Percentiles rank a stretch among this genome's conserved stretches.
Conservation (phyloP, 1,140 invertebrate genomes). For the Odontomachus brunneus region DNA sequence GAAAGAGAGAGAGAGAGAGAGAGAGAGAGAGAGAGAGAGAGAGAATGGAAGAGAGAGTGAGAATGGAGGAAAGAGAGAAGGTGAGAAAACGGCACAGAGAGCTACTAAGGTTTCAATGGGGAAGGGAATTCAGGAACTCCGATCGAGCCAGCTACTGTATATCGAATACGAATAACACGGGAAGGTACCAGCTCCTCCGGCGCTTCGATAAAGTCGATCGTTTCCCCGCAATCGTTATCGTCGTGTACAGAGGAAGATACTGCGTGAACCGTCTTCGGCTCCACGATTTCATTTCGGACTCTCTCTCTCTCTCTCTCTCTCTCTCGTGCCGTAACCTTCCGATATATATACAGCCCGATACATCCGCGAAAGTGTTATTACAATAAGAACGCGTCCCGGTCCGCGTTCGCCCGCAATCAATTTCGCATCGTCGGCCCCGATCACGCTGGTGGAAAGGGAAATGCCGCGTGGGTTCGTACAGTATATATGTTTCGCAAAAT, state of each 20-base stretch:
- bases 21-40: too few species aligned
- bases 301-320: too few species aligned
- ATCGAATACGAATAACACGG: conserved; percentile 56
- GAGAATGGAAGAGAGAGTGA: too few species aligned
- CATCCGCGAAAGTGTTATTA: conserved; percentile 29
- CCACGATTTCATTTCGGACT: conserved; percentile 42
- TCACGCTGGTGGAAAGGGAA: too few species aligned
- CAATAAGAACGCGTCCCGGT: conserved; percentile 1
- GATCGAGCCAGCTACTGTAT: conserved; percentile 34
- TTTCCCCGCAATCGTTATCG: conserved; percentile 43
- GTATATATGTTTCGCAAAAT: conserved; percentile 32
- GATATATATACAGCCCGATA: conserved; percentile 15
- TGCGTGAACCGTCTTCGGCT: conserved; percentile 13
- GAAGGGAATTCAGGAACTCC: conserved; percentile 45
- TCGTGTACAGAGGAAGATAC: conserved; percentile 22
- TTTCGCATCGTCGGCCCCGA: conserved; percentile 33
- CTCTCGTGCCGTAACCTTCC: conserved; percentile 2
- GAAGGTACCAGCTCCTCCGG: conserved; percentile 29
- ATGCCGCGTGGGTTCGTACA: not conserved
- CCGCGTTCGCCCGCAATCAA: conserved; percentile 46
- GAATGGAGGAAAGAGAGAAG: not conserved
- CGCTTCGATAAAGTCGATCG: conserved; percentile 44
- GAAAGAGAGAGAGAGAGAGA: too few species aligned
- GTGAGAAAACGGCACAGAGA: not conserved
- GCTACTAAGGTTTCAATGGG: conserved; percentile 6